Base-by-base conservation (phyloP, 2,888 invertebrate species). In the Automeris io region DNA sequence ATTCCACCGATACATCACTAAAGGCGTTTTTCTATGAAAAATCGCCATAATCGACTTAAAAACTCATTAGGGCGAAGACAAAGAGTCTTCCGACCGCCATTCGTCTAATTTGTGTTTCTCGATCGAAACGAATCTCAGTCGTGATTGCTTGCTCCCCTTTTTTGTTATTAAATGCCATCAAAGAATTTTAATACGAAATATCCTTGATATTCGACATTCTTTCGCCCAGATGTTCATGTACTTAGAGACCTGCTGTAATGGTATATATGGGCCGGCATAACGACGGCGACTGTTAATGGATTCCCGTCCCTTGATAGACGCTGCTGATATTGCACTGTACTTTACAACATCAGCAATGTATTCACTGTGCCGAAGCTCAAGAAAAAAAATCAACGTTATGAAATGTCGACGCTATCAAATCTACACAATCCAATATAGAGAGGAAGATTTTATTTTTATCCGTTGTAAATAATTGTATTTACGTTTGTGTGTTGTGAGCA, bases 31-130 rank as follows among this genome's bases (percentile, higher is more conserved):
- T 85, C 86, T 86, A 86, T 86, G 86, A 86, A 86, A 86, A 86
- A 86, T 86, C 74, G 81, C 80, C 70, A 81, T 85, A 86, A 86
- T 86, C 86, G 86, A 86, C 86, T 86, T 86, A 86, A 86, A 86
- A 86, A 86, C 83, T 86, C 86, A 85, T 86, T 86, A 85, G 78
- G 76, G 61, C 66, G 77, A 81, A 86, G 86, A 86, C 86, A 86
- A 86, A 86, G 85, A 79, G 75, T 72, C 76, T 69, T 53, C 76
- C 73, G 74, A 68, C 75, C 79, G 83, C 75, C 80, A 80, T 80
- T 74, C 72, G 72, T 80, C 81, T 80, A 80, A 83, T 82, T 81
- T 77, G 75, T 70, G 81, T 78, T 78, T 71, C 77, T 72, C 78
- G 81, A 83, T 83, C 82, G 83, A 74, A 66, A 78, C 78, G 78